These are phyloP conservation scores for Cantharis nigra DNA, from an alignment of 2,888 invertebrate genomes.

Conservation along the genomic window DNA sequence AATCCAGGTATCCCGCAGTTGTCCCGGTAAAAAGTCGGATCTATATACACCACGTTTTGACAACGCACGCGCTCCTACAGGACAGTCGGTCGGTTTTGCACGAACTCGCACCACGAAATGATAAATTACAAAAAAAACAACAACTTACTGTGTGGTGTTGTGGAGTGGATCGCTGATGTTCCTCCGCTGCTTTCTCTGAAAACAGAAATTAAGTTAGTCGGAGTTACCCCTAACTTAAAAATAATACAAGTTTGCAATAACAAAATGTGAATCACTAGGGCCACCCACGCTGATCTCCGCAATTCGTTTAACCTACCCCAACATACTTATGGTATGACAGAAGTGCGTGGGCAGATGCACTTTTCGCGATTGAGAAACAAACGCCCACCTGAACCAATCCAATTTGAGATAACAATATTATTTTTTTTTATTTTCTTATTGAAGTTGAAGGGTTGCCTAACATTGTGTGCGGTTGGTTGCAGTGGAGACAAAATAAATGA, in stretches of 20 bases:
- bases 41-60: conserved; percentile 7
- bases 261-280: background rate
- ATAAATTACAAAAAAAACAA: background rate
- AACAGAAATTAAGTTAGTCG: conserved; percentile 30
- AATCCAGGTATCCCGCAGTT: background rate
- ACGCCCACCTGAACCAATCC: background rate
- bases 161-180: conserved; percentile 83
- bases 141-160: conserved; percentile 69
- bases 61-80: conserved; percentile 25
- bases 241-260: background rate
- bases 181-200: conserved; percentile 69
- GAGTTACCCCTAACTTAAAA: too few species aligned
- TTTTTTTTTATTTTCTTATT: too few species aligned
- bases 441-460: too few species aligned
- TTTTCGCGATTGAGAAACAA: background rate
- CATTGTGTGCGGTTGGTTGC: too few species aligned
- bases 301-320: background rate
- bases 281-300: background rate
- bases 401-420: too few species aligned
- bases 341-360: background rate
- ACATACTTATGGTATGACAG: background rate
- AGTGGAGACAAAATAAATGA: background rate
- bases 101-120: background rate
- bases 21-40: conserved; percentile 14
- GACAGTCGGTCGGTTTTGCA: background rate